Evolutionary conservation across 2,113 vertebrate species (phyloP), one percentile per base, ranked within the genome.

Genomic region (Lepus timidus): DNA sequence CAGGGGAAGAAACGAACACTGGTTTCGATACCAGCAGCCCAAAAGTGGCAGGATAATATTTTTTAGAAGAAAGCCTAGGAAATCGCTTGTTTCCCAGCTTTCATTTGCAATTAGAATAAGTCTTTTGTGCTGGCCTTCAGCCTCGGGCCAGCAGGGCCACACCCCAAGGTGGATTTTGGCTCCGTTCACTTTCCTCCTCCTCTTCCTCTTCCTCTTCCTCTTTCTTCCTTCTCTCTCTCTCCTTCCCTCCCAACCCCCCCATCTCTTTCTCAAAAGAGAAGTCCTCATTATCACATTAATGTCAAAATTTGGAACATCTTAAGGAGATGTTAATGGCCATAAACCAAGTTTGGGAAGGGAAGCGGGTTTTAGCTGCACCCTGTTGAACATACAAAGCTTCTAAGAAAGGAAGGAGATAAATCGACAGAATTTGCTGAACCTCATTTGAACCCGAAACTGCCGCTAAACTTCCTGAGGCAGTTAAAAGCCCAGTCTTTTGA

Each of bases 111-210:
- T 91, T 70, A 97, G 80, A 97, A 94, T 94, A 68, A 74, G 70
- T 90, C 62, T 90, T 96, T 96, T 94, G 92, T 97, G 58, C 78
- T 27, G 44, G 71, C 25, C 86, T 93, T 76, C 76, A 86, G 71
- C 55, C 90, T n/a, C 58, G n/a, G 83, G 89, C 85, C 78, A 83
- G 52, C 52, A 33, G n/a, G 74, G 49, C 87, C 96, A 93, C 89
- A 85, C 88, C 93, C 85, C 44, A 93, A 52, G 84, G 84, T 16
- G 0, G 31, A 39, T 27, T 84, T 93, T 92, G 93, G 79, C 81
- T 84, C 51, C 0, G 25, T 64, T 88, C 44, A 2, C 3, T 36
- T 39, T 82, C 49, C 61, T 84, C 13, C 67, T 91, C 12, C 20
- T 39, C 52, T 8, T 70, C 55, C 36, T 31, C 52, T 8, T 70